A percentile compares a stretch with the other conserved stretches of the same genome.
Conservation (phyloP, 2,888 invertebrate species). For the Quadroppia sp. region DNA sequence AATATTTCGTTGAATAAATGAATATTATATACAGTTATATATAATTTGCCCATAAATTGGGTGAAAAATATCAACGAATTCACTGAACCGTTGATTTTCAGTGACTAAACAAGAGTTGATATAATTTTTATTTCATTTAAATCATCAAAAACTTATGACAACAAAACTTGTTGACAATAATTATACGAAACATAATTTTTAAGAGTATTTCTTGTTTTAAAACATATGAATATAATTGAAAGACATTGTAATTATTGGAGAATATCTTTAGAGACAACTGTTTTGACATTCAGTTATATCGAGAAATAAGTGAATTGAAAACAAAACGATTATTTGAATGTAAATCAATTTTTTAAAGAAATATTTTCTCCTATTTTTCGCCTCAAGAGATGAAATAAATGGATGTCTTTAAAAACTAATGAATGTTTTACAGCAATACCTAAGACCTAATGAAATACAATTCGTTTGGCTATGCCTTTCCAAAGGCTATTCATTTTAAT, state of each 20-base stretch:
- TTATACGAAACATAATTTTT: neutral
- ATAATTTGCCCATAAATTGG: conserved; percentile 10
- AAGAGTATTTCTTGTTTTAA: neutral
- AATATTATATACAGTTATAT: too few relatives aligned
- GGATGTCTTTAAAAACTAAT: neutral
- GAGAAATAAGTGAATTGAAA: too few relatives aligned
- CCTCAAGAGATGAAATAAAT: conserved; percentile 4
- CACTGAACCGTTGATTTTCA: neutral
- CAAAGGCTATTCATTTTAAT: neutral
- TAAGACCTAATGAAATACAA: neutral
- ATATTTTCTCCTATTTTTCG: neutral
- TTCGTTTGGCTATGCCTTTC: neutral
- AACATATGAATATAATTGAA: too few relatives aligned
- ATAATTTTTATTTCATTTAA: neutral
- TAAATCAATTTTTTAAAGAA: neutral
- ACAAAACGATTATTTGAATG: neutral
- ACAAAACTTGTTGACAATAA: conserved; percentile 9
- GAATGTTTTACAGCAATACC: neutral
- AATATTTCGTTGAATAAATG: too few relatives aligned
- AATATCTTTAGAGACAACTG: too few relatives aligned
- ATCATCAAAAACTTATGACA: neutral
- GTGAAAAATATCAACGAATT: conserved; percentile 17
- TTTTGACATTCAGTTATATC: too few relatives aligned
- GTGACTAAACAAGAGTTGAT: neutral
- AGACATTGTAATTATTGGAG: too few relatives aligned